Percentiles rank a stretch among this genome's conserved stretches.
phyloP scores from a whole-genome alignment of 2,797 vertebrate genomes.

The Enoplosus armatus region DNA sequence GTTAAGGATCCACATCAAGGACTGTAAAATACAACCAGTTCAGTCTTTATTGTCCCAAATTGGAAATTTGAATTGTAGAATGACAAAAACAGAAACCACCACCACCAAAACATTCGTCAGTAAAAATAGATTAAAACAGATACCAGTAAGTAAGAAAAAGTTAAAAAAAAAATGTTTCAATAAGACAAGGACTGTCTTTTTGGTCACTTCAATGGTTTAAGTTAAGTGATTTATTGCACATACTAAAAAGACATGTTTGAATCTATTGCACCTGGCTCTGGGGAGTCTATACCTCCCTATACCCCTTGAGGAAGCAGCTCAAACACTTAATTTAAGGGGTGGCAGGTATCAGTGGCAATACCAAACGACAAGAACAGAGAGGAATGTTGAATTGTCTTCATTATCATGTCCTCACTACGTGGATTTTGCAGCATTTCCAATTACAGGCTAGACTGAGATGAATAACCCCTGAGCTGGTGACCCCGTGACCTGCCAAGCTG shows the following conservation, averaged over 20 bases:
- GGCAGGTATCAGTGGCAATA: background rate
- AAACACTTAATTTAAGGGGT: background rate
- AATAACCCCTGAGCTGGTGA: conserved; percentile 56
- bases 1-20: conserved; percentile 20
- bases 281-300: background rate
- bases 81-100: conserved; percentile 25
- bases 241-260: background rate
- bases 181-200: background rate
- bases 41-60: background rate
- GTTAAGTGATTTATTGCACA: background rate
- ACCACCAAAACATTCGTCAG: background rate
- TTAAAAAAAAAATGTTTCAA: background rate
- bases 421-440: conserved; percentile 52
- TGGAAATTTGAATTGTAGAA: background rate
- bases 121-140: background rate
- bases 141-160: background rate
- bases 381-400: conserved; percentile 12
- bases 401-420: background rate
- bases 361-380: conserved; percentile 13
- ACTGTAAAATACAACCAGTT: conserved; percentile 25
- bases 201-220: background rate
- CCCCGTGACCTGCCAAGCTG: conserved; percentile 40
- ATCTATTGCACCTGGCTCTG: conserved; percentile 2
- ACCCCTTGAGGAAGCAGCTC: background rate
- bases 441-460: conserved; percentile 57